These are phyloP conservation scores for Araneus ventricosus DNA, from an alignment of 1,140 invertebrate genomes.

Conservation along the genomic window DNA sequence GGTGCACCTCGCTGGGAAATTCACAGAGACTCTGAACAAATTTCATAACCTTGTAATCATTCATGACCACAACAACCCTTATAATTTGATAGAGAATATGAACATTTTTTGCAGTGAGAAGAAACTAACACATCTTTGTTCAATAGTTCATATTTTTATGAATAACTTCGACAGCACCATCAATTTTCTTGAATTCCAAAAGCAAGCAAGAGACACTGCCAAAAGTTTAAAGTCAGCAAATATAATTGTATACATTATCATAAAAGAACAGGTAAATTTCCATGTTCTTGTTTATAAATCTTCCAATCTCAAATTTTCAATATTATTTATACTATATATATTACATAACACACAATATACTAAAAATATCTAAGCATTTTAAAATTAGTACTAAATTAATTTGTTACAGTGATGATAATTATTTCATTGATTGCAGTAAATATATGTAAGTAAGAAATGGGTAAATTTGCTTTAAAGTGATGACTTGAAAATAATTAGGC, in stretches of 20 bases:
- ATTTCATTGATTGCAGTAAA: too few species aligned
- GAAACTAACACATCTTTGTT: constrained; percentile 13
- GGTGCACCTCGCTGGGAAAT: constrained; percentile 26
- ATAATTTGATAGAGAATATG: constrained; percentile 39
- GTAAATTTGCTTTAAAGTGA: too few species aligned
- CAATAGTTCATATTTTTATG: constrained; percentile 37
- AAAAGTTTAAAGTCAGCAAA: constrained; percentile 39
- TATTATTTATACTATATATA: too few species aligned
- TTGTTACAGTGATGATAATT: too few species aligned
- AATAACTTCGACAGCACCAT: constrained; percentile 29
- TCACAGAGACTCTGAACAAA: not conserved
- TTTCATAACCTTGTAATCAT: constrained; percentile 44
- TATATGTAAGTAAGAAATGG: too few species aligned
- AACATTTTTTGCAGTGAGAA: not conserved
- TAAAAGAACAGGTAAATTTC: constrained; percentile 38
- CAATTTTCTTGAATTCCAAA: constrained; percentile 62
- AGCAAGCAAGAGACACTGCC: constrained; percentile 21
- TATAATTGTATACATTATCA: constrained; percentile 46
- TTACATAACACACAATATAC: too few species aligned
- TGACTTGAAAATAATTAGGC: too few species aligned
- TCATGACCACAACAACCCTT: constrained; percentile 22
- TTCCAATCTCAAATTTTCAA: too few species aligned
- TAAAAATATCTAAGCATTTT: too few species aligned
- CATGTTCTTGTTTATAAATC: not conserved
- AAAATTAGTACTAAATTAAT: too few species aligned